Percentiles rank a stretch among this genome's conserved stretches.
Evolutionary conservation across 2,888 invertebrate genomes (phyloP).

Genomic region (Tetanocera ferruginea): DNA sequence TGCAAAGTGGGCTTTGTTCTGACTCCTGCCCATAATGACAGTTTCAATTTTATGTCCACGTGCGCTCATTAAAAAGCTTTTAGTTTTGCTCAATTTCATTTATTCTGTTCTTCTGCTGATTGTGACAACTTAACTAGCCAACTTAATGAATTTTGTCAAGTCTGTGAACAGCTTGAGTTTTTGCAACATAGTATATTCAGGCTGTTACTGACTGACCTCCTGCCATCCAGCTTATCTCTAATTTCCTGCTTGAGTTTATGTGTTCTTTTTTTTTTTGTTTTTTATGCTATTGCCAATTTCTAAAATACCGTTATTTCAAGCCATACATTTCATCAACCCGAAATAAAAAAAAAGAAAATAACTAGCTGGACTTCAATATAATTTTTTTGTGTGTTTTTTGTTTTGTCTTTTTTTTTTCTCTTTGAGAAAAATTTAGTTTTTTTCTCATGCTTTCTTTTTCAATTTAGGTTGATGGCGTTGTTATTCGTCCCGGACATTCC

Average conservation of each 20-base stretch:
- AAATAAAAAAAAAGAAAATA: background rate
- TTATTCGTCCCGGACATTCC: constrained; percentile 89
- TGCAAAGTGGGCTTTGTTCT: too few species aligned
- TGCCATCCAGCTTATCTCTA: background rate
- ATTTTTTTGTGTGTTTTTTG: background rate
- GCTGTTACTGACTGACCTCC: background rate
- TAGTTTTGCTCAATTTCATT: too few species aligned
- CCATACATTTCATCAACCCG: background rate
- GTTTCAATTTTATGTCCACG: too few species aligned
- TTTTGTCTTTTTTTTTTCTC: background rate
- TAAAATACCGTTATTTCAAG: background rate
- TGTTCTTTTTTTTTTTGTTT: background rate
- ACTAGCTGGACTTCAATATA: background rate
- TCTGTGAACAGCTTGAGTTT: background rate
- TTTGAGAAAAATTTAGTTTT: background rate
- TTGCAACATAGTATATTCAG: background rate
- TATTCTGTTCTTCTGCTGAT: background rate
- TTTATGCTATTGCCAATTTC: background rate
- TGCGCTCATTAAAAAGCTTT: too few species aligned
- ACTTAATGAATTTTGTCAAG: background rate
- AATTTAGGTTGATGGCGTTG: constrained; percentile 84
- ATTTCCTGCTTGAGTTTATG: background rate
- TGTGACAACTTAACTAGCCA: background rate
- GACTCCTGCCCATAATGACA: too few species aligned
- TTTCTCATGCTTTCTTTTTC: constrained; percentile 47